Evolutionary conservation across 2,113 vertebrate species (phyloP).

Genomic region (Lates calcarifer): DNA sequence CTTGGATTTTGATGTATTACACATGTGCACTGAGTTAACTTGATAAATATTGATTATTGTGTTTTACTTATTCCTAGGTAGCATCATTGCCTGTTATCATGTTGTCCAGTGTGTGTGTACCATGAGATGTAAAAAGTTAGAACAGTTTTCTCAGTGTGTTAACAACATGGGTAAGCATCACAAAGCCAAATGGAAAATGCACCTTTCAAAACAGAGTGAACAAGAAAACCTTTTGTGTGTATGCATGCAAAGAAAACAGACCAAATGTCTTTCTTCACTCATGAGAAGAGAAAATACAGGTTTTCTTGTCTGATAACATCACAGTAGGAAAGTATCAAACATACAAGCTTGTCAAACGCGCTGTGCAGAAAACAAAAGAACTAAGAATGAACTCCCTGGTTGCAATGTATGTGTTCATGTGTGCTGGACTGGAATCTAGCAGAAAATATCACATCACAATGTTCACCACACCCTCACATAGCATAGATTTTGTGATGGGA

Average conservation of each 20-base stretch:
- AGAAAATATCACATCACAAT: background rate
- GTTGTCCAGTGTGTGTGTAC: background rate
- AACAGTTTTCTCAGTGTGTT: too few relatives aligned
- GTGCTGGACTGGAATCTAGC: background rate
- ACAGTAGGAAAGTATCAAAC: background rate
- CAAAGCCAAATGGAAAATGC: background rate
- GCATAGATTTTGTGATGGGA: background rate
- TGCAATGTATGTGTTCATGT: background rate
- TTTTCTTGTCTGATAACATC: background rate
- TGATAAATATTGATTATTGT: too few relatives aligned
- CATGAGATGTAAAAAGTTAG: too few relatives aligned
- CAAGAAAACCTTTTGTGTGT: background rate
- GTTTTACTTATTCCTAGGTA: too few relatives aligned
- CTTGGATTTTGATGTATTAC: too few relatives aligned
- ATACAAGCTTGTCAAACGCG: background rate
- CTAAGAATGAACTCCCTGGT: fast-evolving
- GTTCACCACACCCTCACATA: background rate
- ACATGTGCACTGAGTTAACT: too few relatives aligned
- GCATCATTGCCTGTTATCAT: background rate
- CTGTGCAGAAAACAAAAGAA: background rate
- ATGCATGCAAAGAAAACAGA: background rate
- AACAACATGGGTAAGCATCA: too few relatives aligned
- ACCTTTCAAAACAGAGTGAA: too few relatives aligned
- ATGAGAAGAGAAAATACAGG: background rate
- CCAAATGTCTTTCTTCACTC: background rate